Base-by-base conservation (phyloP, 2,113 vertebrate species). In the Tragulus kanchil region DNA sequence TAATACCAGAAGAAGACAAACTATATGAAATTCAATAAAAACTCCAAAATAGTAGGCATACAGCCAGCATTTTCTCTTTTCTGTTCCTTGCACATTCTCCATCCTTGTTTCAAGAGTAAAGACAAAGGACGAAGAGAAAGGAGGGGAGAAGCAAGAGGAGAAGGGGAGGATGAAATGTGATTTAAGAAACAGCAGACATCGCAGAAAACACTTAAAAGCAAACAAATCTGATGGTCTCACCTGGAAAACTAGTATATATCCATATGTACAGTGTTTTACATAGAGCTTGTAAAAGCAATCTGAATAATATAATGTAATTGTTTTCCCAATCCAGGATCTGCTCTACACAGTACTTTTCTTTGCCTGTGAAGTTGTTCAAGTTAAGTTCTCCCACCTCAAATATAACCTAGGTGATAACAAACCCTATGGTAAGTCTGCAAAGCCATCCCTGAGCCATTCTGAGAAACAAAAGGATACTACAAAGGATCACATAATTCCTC, bases 11-110 rank as follows among this genome's bases (percentile, higher is more conserved):
- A 42, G 48, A 85, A 96, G 97, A 82, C 69, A 42, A 93, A 36
- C 26, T 78, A 85, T 61, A 31, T 87, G 59, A 89, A 89, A 28
- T 89, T 79, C 89, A 91, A 93, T 71, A 97, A 96, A 77, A 91
- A 59, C 7, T 89, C 62, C 13, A 64, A 97, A 96, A 95, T 67
- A 65, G 26, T 19, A 69, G 13, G 64, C 69, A 71, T 89, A 59
- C 21, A 95, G 62, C 90, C 42, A 97, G 61, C 26, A 75, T 16
- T 96, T 94, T 96, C 73, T 92, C 89, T 89, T 93, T 93, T 88
- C 36, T 8, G 6, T 87, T 94, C 61, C 67, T 64, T 91, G n/a
- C 8, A 93, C 84, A 82, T 90, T 65, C 45, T 50, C 52, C 36
- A 93, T 50, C 25, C 59, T 88, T 61, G 79, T 82, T 97, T 96